These are phyloP conservation scores for Brenthis hecate DNA, from an alignment of 2,888 invertebrate genomes.

Conservation along the genomic window DNA sequence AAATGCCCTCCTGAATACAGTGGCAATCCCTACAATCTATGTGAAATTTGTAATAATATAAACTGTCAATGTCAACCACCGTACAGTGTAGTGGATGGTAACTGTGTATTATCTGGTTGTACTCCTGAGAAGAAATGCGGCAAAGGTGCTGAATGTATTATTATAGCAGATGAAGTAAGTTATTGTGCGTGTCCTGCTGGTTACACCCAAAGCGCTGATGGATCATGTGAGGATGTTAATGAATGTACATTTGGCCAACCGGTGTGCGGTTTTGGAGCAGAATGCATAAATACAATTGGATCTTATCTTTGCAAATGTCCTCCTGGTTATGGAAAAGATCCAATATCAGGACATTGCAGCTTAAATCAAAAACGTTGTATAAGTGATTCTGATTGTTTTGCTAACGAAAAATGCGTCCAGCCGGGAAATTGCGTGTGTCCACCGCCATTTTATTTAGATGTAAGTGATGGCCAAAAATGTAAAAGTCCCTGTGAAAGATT, in stretches of 20 bases:
- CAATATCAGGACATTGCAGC: constrained; percentile 91
- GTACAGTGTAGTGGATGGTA: constrained; percentile 91
- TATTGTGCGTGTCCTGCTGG: constrained; percentile 97
- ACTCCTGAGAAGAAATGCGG: constrained; percentile 91
- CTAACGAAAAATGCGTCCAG: constrained; percentile 95
- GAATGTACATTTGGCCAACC: constrained; percentile 90
- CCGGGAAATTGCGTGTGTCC: constrained; percentile 96
- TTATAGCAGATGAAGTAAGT: constrained; percentile 94
- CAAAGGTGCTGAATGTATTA: constrained; percentile 93
- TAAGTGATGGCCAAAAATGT: constrained; percentile 91
- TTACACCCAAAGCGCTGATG: constrained; percentile 88
- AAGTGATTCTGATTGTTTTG: constrained; percentile 90
- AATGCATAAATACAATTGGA: constrained; percentile 91
- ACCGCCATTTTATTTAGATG: constrained; percentile 93
- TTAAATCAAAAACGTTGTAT: constrained; percentile 92
- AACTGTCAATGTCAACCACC: constrained; percentile 94
- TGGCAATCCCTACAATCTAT: constrained; percentile 94
- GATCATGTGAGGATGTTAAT: constrained; percentile 92
- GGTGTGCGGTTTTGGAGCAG: constrained; percentile 93
- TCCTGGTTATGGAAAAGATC: constrained; percentile 90
- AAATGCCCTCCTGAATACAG: constrained; percentile 94
- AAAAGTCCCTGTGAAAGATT: constrained; percentile 96
- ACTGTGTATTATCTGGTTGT: constrained; percentile 93
- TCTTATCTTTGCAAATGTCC: constrained; percentile 92
- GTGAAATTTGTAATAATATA: constrained; percentile 91